These are phyloP conservation scores for Enteromius mattozi DNA, from an alignment of 2,797 vertebrate genomes.

Conservation along the genomic window DNA sequence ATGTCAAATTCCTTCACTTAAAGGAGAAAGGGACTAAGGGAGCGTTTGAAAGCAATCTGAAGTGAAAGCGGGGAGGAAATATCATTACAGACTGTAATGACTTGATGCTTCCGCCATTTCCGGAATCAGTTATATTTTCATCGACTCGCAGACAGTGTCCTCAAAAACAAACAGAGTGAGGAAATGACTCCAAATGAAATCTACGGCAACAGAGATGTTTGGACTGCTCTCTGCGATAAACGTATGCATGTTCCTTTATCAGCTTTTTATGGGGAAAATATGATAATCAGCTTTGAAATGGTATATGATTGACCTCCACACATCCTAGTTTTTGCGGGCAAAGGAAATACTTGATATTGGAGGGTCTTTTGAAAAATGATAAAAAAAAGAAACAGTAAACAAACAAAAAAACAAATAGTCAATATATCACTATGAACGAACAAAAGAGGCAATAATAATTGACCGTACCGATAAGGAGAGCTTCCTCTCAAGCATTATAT, in stretches of 20 bases:
- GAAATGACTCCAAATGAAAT: constrained; percentile 55
- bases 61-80: constrained; percentile 55
- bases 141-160: constrained; percentile 47
- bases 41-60: constrained; percentile 49
- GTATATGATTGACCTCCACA: neutral
- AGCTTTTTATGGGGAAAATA: constrained; percentile 78
- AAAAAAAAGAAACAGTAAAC: neutral
- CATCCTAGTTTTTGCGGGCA: neutral
- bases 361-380: constrained; percentile 2
- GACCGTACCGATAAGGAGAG: constrained; percentile 79
- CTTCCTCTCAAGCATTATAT: constrained; percentile 61
- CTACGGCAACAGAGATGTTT: constrained; percentile 13
- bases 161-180: constrained; percentile 54
- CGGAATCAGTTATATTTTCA: constrained; percentile 48
- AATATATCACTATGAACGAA: constrained; percentile 13
- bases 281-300: constrained; percentile 45
- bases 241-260: constrained; percentile 9
- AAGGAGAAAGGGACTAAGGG: constrained; percentile 44
- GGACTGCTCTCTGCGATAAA: constrained; percentile 60
- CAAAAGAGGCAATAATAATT: constrained; percentile 77
- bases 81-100: constrained; percentile 55
- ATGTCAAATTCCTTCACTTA: constrained; percentile 51
- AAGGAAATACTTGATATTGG: neutral
- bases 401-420: neutral
- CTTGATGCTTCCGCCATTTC: constrained; percentile 55